Base-by-base conservation (phyloP, 2,797 vertebrate species). In the Sebastes nivosus region DNA sequence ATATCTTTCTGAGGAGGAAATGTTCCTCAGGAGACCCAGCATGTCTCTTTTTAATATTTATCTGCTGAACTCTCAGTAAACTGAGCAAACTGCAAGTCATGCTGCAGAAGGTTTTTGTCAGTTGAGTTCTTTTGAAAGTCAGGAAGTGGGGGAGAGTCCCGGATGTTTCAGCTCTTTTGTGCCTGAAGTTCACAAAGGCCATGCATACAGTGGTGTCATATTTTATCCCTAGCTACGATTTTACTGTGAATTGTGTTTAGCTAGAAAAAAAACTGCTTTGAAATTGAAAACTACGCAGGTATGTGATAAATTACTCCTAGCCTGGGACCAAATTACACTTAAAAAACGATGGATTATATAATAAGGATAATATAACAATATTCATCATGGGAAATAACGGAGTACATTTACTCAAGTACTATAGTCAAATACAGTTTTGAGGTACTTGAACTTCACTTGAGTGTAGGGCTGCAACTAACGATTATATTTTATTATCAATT, bases 61-160 rank as follows among this genome's bases (percentile, higher is more conserved):
- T 29, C 54, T 60, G 36, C 50, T 70, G 20, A 9, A 34, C 1
- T 58, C 30, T 36, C 27, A 38, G 25, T n/a, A 18, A 68, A 73
- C 58, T 65, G 42, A 73, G 24, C n/a, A 81, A 84, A 80, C 50
- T 84, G 81, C 71, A 88, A 86, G 82, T 91, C 81, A 87, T 38
- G 46, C 75, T 66, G 66, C 59, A 73, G 61, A 69, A 60, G 27
- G 10, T 81, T 84, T 75, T 72, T 3, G 2, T 75, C 27, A 2
- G 24, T 74, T 25, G 18, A 42, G 34, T 68, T 67, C 70, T 54
- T 72, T 68, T 67, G 8, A 82, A 67, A 66, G 9, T 65, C 50
- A 76, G 64, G 55, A 64, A 52, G 46, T 83, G 36, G 10, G 22
- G 85, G 76, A 77, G 24, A 85, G 20, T 81, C 83, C 87, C 30